phyloP scores from a whole-genome alignment of 1,140 invertebrate species.

The Wiebesia pumilae region DNA sequence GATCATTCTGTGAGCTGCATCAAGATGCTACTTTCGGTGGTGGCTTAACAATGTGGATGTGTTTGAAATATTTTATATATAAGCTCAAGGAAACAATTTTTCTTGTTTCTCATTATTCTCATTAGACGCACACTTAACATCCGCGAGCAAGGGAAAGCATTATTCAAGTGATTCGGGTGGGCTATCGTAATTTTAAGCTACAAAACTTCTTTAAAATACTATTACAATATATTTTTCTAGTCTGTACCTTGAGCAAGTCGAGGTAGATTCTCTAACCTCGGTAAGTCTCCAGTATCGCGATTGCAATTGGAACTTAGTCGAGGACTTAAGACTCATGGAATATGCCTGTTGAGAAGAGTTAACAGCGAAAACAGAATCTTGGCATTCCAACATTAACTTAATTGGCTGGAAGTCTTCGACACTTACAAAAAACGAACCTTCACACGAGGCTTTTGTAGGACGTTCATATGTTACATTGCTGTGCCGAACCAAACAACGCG shows the following conservation, averaged over 20 bases:
- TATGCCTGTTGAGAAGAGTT: background rate
- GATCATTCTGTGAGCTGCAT: too few species aligned
- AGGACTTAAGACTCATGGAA: background rate
- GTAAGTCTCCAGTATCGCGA: background rate
- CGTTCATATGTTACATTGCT: conserved; percentile 2
- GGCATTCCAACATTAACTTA: conserved; percentile 26
- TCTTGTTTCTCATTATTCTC: too few species aligned
- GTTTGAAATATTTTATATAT: too few species aligned
- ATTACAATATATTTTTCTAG: background rate
- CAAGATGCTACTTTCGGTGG: too few species aligned
- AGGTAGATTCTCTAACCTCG: background rate
- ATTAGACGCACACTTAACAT: too few species aligned
- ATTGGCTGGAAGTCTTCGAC: conserved; percentile 15
- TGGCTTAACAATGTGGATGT: too few species aligned
- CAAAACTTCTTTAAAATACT: too few species aligned
- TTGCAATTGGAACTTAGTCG: background rate
- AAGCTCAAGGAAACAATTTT: too few species aligned
- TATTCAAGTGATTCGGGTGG: too few species aligned
- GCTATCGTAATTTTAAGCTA: too few species aligned
- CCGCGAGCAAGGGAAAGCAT: too few species aligned
- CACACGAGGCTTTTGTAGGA: conserved; percentile 21
- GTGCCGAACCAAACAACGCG: conserved; percentile 1
- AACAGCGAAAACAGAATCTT: conserved; percentile 17
- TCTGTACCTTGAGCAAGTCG: background rate
- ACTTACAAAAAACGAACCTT: conserved; percentile 11